Evolutionary conservation across 2,113 vertebrate species (phyloP).

Genomic region (Pteropus alecto): DNA sequence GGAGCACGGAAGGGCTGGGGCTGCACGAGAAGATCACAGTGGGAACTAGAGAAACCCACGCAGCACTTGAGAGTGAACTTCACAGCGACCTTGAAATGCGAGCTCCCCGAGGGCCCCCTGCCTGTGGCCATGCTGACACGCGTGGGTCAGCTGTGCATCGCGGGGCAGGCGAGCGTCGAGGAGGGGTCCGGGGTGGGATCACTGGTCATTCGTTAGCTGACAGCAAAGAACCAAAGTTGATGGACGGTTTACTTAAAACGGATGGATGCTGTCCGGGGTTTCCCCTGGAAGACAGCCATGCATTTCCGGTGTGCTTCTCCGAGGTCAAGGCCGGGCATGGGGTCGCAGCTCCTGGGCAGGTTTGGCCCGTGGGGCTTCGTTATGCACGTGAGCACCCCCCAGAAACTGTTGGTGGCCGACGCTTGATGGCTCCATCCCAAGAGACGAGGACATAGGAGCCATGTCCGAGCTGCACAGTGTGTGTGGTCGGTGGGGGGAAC

Average conservation of each 20-base stretch:
- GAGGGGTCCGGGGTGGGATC: no score
- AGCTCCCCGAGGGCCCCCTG: not conserved
- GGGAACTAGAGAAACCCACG: not conserved
- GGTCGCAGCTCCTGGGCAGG: not conserved
- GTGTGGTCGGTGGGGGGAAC: rapidly evolving
- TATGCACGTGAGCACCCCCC: rapidly evolving
- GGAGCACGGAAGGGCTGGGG: no score
- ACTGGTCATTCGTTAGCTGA: not conserved
- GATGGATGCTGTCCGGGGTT: not conserved
- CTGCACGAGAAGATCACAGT: not conserved
- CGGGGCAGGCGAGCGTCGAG: no score
- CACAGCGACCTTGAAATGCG: not conserved
- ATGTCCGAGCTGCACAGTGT: not conserved
- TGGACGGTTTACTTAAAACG: not conserved
- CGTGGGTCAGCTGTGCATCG: not conserved
- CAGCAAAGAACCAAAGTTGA: not conserved
- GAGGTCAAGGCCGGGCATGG: no score
- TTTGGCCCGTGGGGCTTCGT: not conserved
- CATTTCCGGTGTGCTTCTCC: not conserved
- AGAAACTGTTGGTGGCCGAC: no score
- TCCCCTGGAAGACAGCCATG: not conserved
- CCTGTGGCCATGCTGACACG: no score
- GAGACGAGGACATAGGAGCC: not conserved
- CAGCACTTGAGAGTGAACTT: not conserved
- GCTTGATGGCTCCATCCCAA: not conserved